These are phyloP conservation scores for Menura novaehollandiae DNA, from an alignment of 2,113 vertebrate species.

Conservation along the genomic window DNA sequence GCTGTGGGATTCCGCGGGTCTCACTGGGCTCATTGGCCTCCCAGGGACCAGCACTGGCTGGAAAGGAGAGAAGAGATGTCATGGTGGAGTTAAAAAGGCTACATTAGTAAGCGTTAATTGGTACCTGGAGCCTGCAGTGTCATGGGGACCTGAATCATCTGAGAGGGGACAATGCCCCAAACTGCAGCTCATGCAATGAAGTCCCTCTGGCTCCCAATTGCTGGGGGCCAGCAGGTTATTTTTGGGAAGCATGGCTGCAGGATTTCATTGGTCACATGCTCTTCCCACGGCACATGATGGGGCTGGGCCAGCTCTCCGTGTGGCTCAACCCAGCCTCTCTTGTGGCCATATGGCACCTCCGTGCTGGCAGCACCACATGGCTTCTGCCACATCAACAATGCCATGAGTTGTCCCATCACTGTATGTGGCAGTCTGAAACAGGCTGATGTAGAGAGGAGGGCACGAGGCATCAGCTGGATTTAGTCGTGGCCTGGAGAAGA, in stretches of 20 bases:
- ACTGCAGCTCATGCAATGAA: background rate
- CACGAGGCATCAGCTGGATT: background rate
- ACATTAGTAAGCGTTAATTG: background rate
- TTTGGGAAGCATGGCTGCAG: background rate
- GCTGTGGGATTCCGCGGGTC: background rate
- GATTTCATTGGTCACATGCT: background rate
- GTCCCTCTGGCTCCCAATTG: background rate
- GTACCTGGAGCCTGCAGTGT: background rate
- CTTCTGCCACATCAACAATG: background rate
- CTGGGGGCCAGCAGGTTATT: background rate
- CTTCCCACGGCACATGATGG: background rate
- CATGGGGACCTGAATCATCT: background rate
- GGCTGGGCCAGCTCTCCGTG: background rate
- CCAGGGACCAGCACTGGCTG: background rate
- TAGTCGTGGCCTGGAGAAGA: background rate
- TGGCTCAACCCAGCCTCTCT: background rate
- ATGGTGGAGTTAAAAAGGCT: background rate
- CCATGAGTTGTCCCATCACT: background rate
- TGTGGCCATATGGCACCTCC: background rate
- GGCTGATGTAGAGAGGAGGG: rapidly evolving
- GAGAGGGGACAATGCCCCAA: background rate
- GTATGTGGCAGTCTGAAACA: background rate
- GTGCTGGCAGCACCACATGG: rapidly evolving
- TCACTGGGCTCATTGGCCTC: rapidly evolving
- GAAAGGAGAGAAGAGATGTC: background rate